A percentile compares a stretch with the other conserved stretches of the same genome.
phyloP scores from a whole-genome alignment of 1,140 invertebrate genomes.

The Drosophila oshimai region DNA sequence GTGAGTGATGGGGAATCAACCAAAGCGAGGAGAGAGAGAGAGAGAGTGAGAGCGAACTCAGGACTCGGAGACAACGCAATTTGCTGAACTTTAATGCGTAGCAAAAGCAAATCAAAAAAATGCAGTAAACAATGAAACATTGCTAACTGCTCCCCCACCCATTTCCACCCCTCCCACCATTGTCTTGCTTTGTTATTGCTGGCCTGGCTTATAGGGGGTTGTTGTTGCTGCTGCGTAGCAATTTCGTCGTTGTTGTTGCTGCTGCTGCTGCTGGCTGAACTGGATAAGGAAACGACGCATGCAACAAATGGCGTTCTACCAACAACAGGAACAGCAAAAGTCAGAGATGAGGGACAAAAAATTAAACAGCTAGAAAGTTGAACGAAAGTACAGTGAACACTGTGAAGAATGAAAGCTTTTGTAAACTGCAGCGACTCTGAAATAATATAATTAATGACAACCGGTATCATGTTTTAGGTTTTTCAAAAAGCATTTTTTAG shows the following conservation, averaged over 20 bases:
- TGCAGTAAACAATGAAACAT: conserved; percentile 37
- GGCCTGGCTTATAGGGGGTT: conserved; percentile 12
- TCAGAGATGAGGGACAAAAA: background rate
- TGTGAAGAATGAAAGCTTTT: too few relatives aligned
- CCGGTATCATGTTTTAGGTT: too few relatives aligned
- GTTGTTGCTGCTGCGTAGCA: conserved; percentile 25
- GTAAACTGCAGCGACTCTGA: too few relatives aligned
- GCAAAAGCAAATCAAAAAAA: conserved; percentile 27
- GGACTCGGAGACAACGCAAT: conserved; percentile 43
- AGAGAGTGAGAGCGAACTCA: background rate
- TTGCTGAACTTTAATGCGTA: conserved; percentile 55
- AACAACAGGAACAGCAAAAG: conserved; percentile 5
- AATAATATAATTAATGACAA: too few relatives aligned
- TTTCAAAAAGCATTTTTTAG: too few relatives aligned
- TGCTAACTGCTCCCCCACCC: conserved; percentile 15
- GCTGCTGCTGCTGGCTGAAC: too few relatives aligned
- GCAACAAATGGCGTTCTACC: conserved; percentile 52
- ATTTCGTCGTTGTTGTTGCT: conserved; percentile 11
- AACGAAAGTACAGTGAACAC: background rate
- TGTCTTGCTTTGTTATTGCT: conserved; percentile 21
- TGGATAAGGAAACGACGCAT: conserved; percentile 30
- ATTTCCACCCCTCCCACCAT: background rate
- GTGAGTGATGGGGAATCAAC: conserved; percentile 13
- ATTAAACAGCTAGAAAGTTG: background rate
- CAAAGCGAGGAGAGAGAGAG: background rate